These are phyloP conservation scores for Andrena hattorfiana DNA, from an alignment of 2,888 invertebrate genomes.

Conservation along the genomic window DNA sequence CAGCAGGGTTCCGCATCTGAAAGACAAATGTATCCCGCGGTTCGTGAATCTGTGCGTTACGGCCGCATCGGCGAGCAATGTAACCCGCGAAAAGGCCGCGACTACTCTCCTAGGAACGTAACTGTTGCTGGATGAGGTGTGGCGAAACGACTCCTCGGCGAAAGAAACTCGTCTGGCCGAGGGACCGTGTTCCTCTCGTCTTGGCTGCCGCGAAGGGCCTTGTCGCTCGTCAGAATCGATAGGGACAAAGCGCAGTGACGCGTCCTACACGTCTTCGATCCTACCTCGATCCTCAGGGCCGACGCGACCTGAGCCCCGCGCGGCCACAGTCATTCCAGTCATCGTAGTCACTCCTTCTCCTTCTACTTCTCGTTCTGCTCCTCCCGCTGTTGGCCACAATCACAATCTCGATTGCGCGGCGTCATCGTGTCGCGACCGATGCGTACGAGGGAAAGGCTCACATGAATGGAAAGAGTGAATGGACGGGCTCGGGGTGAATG, in stretches of 20 bases:
- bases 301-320: conserved; percentile 50
- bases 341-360: conserved; percentile 12
- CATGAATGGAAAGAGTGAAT: conserved; percentile 76
- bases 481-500: conserved; percentile 73
- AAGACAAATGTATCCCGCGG: no score
- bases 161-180: conserved; percentile 66
- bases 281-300: conserved; percentile 38
- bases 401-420: conserved; percentile 71
- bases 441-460: conserved; percentile 66
- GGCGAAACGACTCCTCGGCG: conserved; percentile 63
- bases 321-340: conserved; percentile 46
- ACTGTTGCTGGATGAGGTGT: conserved; percentile 67
- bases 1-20: not conserved
- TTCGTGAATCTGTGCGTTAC: no score
- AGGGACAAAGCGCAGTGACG: conserved; percentile 72
- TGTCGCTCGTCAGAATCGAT: conserved; percentile 73
- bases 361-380: conserved; percentile 4
- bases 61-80: no score
- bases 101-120: not conserved
- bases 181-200: conserved; percentile 58
- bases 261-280: conserved; percentile 67
- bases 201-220: conserved; percentile 48
- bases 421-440: conserved; percentile 67
- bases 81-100: not conserved
- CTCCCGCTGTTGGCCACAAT: conserved; percentile 56